These are phyloP conservation scores for Apeira syringaria DNA, from an alignment of 2,888 invertebrate species.

Conservation along the genomic window DNA sequence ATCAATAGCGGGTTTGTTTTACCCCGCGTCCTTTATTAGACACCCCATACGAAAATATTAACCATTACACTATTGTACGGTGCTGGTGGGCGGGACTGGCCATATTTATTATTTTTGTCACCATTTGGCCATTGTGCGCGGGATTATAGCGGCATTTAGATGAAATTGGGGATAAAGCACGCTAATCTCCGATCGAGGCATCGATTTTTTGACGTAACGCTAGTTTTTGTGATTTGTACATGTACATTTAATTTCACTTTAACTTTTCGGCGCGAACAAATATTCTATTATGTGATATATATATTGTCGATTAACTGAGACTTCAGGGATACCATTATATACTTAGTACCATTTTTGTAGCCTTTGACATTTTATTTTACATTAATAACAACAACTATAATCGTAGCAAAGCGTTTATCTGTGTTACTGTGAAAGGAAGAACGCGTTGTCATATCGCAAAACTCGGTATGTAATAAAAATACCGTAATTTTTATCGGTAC, in stretches of 20 bases:
- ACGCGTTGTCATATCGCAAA: too few relatives aligned
- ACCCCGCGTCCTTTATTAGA: conserved; percentile 64
- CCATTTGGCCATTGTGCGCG: conserved; percentile 76
- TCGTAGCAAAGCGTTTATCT: too few relatives aligned
- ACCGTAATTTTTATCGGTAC: too few relatives aligned
- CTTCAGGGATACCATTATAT: too few relatives aligned
- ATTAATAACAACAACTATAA: too few relatives aligned
- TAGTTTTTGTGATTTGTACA: conserved; percentile 21
- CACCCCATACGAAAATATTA: conserved; percentile 74
- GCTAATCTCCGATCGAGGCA: conserved; percentile 70
- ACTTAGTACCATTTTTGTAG: too few relatives aligned
- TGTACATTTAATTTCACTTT: conserved; percentile 8
- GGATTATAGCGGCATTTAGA: conserved; percentile 82
- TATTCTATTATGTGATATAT: too few relatives aligned
- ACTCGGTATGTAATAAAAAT: too few relatives aligned
- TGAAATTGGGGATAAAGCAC: conserved; percentile 80
- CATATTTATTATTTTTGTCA: conserved; percentile 83
- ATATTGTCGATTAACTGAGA: too few relatives aligned
- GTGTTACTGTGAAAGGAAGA: too few relatives aligned
- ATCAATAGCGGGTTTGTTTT: conserved; percentile 72
- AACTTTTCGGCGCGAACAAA: too few relatives aligned
- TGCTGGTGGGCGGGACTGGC: conserved; percentile 64
- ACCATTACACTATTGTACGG: conserved; percentile 39
- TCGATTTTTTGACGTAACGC: conserved; percentile 57
- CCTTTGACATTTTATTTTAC: too few relatives aligned